Base-by-base conservation (phyloP, 1,140 invertebrate genomes). In the Grapholita molesta region DNA sequence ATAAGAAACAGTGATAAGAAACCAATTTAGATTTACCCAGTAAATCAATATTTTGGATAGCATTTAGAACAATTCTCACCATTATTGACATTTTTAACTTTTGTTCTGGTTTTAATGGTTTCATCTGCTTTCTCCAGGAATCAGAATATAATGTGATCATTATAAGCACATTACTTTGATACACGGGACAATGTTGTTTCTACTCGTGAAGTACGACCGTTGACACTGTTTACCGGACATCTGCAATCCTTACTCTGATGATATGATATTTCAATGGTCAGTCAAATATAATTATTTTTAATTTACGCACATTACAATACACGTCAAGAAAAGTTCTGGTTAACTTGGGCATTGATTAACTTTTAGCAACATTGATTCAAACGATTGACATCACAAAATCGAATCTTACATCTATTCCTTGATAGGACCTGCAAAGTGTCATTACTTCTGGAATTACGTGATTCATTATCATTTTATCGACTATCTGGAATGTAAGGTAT, bases 151-250 rank as follows among this genome's bases (percentile, higher is more conserved):
- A 82, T 84, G 77, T 72, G 71, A 72, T 77, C 75, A 88, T 86
- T 86, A 86, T 86, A 86, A 88, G 75, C 69, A 70, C 84, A 86
- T 88, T 88, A 86, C 32, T 8, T 33, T 11, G 32, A 11, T 33
- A 9, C 0, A n/a, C n/a, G n/a, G n/a, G n/a, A n/a, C n/a, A n/a
- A n/a, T n/a, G n/a, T n/a, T n/a, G n/a, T n/a, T n/a, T n/a, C n/a
- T n/a, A n/a, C n/a, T n/a, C n/a, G n/a, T n/a, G n/a, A n/a, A n/a
- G n/a, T n/a, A n/a, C n/a, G n/a, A n/a, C n/a, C n/a, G n/a, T n/a
- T n/a, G n/a, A n/a, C n/a, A n/a, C n/a, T n/a, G n/a, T n/a, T n/a
- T n/a, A n/a, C n/a, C n/a, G n/a, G n/a, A n/a, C n/a, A n/a, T n/a
- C n/a, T n/a, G n/a, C n/a, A n/a, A n/a, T n/a, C n/a, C n/a, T n/a